These are phyloP conservation scores for Nilaparvata lugens DNA, from an alignment of 1,140 invertebrate genomes.

Conservation along the genomic window DNA sequence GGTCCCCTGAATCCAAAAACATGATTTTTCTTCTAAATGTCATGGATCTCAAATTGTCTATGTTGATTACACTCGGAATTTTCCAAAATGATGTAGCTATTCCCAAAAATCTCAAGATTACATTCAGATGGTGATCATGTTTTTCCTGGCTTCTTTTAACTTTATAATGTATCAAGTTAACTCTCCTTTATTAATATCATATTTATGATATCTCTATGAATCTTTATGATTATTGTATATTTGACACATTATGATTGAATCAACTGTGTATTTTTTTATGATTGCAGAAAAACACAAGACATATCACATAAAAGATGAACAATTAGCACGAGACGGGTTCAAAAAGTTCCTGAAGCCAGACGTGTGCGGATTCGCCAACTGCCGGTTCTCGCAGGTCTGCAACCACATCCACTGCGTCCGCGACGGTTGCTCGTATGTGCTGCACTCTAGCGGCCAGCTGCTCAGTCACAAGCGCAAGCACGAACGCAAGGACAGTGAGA, in stretches of 20 bases:
- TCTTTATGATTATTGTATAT: too few species aligned
- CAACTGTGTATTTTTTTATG: constrained; percentile 16
- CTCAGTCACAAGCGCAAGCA: constrained; percentile 97
- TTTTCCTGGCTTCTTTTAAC: too few species aligned
- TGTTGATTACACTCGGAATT: too few species aligned
- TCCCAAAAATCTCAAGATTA: too few species aligned
- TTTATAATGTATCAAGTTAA: neutral
- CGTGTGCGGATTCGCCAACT: constrained; percentile 80
- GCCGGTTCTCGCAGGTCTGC: constrained; percentile 86
- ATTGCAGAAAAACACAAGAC: constrained; percentile 93
- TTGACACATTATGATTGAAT: too few species aligned
- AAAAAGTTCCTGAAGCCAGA: constrained; percentile 99
- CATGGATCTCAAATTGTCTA: too few species aligned
- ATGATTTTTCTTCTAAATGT: too few species aligned
- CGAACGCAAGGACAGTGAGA: constrained; percentile 81
- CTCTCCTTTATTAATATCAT: neutral
- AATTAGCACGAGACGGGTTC: constrained; percentile 90
- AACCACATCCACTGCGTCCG: constrained; percentile 98
- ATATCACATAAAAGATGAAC: constrained; percentile 96
- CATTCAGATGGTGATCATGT: too few species aligned
- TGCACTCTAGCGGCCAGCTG: constrained; percentile 94
- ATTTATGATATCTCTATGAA: too few species aligned
- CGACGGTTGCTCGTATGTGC: constrained; percentile 87
- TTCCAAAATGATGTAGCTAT: too few species aligned
- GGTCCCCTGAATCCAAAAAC: too few species aligned